Base-by-base conservation (phyloP, 2,888 invertebrate species). In the Noctua janthina region DNA sequence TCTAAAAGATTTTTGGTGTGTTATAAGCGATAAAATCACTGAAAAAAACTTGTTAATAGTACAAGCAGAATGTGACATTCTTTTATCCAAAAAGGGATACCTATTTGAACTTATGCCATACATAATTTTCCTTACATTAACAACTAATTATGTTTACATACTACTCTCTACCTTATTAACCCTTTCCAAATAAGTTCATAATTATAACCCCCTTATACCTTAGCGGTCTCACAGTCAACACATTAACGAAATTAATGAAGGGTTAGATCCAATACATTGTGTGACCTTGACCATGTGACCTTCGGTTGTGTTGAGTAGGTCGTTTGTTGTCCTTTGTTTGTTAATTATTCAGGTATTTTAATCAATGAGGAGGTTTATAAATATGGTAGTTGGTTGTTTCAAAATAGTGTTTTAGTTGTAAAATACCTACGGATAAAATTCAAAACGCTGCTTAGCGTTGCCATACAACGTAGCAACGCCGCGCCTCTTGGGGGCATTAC, bases 241-340 rank as follows among this genome's bases (percentile, higher is more conserved):
- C 39, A 86, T 86, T 66, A 82, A 73, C 51, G 62, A 67, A 74
- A 84, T 84, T 70, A 84, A 76, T 72, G 62, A 66, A 49, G 64
- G 71, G 72, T 69, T 46, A 29, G 0, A 39, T 71, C 74, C 66
- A 74, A 81, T 74, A 85, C 71, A 62, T 67, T n/a, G 23, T 35
- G 8, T 76, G 54, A 76, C 76, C 82, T 54, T 76, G 46, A 51
- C 62, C 81, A 13, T 5, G 56, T 68, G 66, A 85, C 66, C 86
- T 71, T 74, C 59, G 67, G 62, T 13, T 62, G 23, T 67, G 20
- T 71, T 49, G n/a, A 23, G 39, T n/a, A 51, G 51, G 54, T 86
- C 39, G 29, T 49, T 54, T 29, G n/a, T 39, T 39, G 43, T 46
- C 35, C 54, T 64, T 43, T 51, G 67, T 81, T 75, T 67, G 54